These are phyloP conservation scores for Elymnias hypermnestra DNA, from an alignment of 1,140 invertebrate genomes.

Conservation along the genomic window DNA sequence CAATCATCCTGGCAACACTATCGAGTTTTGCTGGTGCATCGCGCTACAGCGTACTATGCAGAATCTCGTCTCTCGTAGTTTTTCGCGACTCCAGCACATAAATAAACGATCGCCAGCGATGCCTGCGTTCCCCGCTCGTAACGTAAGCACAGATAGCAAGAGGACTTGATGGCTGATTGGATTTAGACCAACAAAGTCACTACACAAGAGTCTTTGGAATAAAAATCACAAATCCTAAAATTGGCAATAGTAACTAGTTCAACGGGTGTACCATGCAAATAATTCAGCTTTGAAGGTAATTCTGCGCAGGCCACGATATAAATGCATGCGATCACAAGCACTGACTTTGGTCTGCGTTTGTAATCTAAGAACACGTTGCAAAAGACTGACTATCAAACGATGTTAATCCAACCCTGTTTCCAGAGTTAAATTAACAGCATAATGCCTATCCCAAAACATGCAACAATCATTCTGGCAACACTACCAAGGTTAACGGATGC, in stretches of 20 bases:
- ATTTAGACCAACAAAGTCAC: slow-evolving; percentile 73
- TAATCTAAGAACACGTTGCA: no score
- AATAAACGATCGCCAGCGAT: slow-evolving; percentile 58
- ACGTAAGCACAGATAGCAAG: slow-evolving; percentile 70
- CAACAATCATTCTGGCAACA: background rate
- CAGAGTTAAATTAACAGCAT: slow-evolving; percentile 61
- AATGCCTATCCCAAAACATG: background rate
- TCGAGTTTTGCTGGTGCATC: slow-evolving; percentile 39
- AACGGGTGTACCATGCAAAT: no score
- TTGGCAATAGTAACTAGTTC: no score
- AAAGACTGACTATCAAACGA: no score
- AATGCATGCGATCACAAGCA: no score
- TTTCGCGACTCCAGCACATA: slow-evolving; percentile 60
- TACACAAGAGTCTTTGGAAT: no score
- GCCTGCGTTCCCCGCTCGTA: slow-evolving; percentile 52
- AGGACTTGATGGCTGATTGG: slow-evolving; percentile 74
- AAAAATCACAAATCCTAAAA: no score
- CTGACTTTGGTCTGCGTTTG: no score
- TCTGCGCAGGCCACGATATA: slow-evolving; percentile 68
- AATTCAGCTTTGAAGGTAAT: no score
- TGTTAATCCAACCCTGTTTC: slow-evolving; percentile 52
- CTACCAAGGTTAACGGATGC: slow-evolving; percentile 38
- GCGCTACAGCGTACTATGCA: slow-evolving; percentile 23
- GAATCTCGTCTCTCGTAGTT: slow-evolving; percentile 40
- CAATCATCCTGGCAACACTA: background rate